Base-by-base conservation (phyloP, 2,888 invertebrate species). In the Leptodirus hochenwartii region DNA sequence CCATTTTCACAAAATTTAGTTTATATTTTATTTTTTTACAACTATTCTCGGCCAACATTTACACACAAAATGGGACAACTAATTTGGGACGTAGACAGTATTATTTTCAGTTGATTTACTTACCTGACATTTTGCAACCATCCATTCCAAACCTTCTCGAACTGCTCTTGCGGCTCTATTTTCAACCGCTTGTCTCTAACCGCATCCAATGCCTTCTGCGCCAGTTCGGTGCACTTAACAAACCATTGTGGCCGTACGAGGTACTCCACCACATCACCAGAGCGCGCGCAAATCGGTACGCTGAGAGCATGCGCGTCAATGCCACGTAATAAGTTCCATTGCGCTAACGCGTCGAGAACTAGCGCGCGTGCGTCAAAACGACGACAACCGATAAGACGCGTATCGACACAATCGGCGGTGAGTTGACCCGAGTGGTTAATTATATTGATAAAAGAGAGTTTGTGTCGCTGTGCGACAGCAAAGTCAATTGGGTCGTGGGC, bases 401-500 rank as follows among this genome's bases (percentile, higher is more conserved):
- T 20, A 55, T 56, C 75, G 70, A 76, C 81, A 49, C 78, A 87
- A 48, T 79, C 74, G 16, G 73, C 70, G 34, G 76, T 65, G 45
- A 96, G 75, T 31, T 58, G 61, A n/a, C 98, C 98, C 37, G 78
- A 75, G 44, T 93, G 95, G 44, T 84, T 78, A 37, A 99, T 75
- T 32, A 96, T 81, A 20, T 76, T 88, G 39, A 95, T 66, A 50
- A 82, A 80, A 1, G 78, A 75, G 37, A 99, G 59, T 39, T 75
- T 69, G 53, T 91, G 88, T 5, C 91, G 66, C 47, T 82, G 79
- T 20, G 87, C 96, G 24, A 90, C 78, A 47, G 93, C 93, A 53
- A 93, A 98, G 61, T 99, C 98, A 47, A 85, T 87, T 17, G 75
- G 81, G 55, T 98, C 95, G 55, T 98, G 98, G 2, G 91, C 95